Evolutionary conservation across 1,140 invertebrate genomes (phyloP), one percentile per base, ranked within the genome.

Genomic region (Callitettix versicolor): DNA sequence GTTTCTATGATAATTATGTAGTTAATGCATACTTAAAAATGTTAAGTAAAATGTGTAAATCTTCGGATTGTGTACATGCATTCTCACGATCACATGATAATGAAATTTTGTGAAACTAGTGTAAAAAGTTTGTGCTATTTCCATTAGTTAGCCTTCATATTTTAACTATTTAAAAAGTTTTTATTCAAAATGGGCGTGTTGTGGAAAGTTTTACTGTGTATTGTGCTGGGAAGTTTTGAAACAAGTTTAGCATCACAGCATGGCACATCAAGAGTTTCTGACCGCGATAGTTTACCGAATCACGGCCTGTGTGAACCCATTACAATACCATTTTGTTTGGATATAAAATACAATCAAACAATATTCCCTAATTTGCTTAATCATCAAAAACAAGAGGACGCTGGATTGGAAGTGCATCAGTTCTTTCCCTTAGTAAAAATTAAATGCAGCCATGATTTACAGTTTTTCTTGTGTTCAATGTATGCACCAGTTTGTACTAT

Each of bases 401-500:
- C 95, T 17, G 93, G 88, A 1, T 72, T 88, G 48, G 93, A 97
- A 63, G 84, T 98, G 0, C 88, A 95, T 67, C 88, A 94, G 66
- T 98, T 92, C 67, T 88, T 88, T 54, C 92, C 95, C 2, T 71
- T 99, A n/a, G 86, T 98, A 1, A 97, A 98, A 75, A 84, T 97
- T 3, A 84, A 93, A 61, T 99, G 96, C 70, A 95, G 91, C 59
- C 81, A 88, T 0, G 89, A 98, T 69, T 72, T 98, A 26, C 88
- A 93, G 67, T 87, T 98, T 58, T 99, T 99, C 68, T 72, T 99
- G 17, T 99, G 97, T 73, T 88, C 92, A 0, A 80, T 99, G 48
- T 99, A 93, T 70, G 89, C 87, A 4, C 96, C 97, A 0, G 86
- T 98, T 0, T 99, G 96, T 67, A 95, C 91, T 1, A 91, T 96